These are phyloP conservation scores for Equus quagga DNA, from an alignment of 2,113 vertebrate species.

Conservation along the genomic window DNA sequence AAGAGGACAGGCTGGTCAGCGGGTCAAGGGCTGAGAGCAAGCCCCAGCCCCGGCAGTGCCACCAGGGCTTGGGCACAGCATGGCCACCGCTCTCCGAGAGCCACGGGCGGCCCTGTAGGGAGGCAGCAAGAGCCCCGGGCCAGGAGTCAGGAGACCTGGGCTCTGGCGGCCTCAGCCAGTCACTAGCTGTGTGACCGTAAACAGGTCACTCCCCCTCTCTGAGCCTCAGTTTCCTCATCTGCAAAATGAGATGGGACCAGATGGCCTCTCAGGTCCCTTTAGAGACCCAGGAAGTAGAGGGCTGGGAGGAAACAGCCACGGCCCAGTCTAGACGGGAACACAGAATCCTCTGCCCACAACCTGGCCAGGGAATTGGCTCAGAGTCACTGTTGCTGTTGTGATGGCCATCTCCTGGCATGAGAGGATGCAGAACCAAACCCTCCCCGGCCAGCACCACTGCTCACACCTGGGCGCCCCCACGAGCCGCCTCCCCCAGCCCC, in stretches of 20 bases:
- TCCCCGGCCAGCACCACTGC: background rate
- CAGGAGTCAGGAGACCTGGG: background rate
- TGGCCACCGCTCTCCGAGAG: fast-evolving
- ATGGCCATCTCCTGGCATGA: fast-evolving
- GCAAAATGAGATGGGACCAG: background rate
- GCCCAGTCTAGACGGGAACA: no score
- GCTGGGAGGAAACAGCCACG: background rate
- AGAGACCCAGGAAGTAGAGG: background rate
- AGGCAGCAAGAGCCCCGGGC: fast-evolving
- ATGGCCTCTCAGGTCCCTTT: no score
- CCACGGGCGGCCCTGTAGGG: fast-evolving
- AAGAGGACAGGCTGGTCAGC: background rate
- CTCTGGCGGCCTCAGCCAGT: background rate
- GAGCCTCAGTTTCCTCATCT: background rate
- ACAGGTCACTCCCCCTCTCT: no score
- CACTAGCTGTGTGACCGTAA: background rate
- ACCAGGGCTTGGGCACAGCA: fast-evolving
- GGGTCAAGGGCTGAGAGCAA: background rate
- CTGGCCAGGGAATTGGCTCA: background rate
- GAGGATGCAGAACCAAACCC: background rate
- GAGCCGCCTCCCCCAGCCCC: background rate
- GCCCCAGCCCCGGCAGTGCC: background rate
- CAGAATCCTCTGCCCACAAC: background rate
- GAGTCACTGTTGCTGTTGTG: background rate
- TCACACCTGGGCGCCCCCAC: background rate